Evolutionary conservation across 2,113 vertebrate genomes (phyloP), one percentile per base, ranked within the genome.

Genomic region (Cavia porcellus): DNA sequence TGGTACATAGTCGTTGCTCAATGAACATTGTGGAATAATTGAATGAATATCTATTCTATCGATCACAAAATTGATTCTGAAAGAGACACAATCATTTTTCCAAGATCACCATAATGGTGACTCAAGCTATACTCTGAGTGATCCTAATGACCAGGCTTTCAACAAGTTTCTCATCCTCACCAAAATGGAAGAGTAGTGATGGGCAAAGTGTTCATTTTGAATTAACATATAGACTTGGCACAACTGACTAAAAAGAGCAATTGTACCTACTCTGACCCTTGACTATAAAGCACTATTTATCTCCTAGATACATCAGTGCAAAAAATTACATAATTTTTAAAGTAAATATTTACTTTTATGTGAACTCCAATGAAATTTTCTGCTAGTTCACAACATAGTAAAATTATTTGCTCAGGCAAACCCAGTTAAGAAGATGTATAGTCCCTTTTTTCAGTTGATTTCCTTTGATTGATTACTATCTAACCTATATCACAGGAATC

Each of bases 401-500:
- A 97, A 85, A 64, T 70, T 81, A 93, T 86, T 52, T 1, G 55
- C 28, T 89, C n/a, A 95, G n/a, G n/a, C n/a, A n/a, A 93, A 42
- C 22, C 12, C 79, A 90, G 25, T 75, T 92, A 84, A 92, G 90
- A 95, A 88, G 12, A 94, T 3, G 90, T 77, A 55, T 66, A 77
- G n/a, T 95, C 80, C 35, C 35, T 83, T 66, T 64, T 72, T 75
- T 90, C 52, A 52, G n/a, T 47, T 64, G 86, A 92, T 86, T 85
- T 86, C 62, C 38, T 84, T 89, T 52, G 9, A 85, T 28, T 91
- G 24, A 42, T 52, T 8, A 52, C 45, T 90, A 50, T 85, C 75
- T 94, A 85, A 91, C 57, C 59, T 93, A 12, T 88, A 93, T 38
- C 68, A 92, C 4, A 75, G 28, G 74, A 62, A 70, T 90, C 85